Conservation (phyloP, 64 coral and sea anemone genomes). For the Porites australiensis region DNA sequence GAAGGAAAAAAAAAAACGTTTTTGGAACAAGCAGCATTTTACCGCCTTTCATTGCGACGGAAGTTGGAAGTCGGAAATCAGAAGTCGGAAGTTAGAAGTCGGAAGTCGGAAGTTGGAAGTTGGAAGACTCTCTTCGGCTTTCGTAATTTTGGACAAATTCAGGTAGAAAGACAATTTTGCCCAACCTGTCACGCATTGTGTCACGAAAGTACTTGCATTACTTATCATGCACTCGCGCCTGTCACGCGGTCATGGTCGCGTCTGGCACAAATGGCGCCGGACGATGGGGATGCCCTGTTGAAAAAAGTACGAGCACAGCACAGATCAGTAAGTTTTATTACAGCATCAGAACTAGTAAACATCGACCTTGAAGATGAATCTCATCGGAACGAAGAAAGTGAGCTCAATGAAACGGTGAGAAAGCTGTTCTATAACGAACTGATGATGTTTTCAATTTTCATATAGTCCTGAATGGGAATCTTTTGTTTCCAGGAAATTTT, state of each 20-base stretch:
- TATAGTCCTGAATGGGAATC: neutral
- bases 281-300: neutral
- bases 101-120: too few species aligned
- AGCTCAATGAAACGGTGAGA: constrained; percentile 69
- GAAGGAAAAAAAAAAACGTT: too few species aligned
- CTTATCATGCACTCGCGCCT: neutral
- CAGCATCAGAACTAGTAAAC: constrained; percentile 35
- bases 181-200: too few species aligned
- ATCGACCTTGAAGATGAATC: constrained; percentile 51
- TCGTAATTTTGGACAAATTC: too few species aligned
- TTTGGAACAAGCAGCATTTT: too few species aligned
- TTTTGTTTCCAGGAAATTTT: constrained; percentile 77
- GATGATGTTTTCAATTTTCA: too few species aligned
- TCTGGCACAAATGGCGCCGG: constrained; percentile 39
- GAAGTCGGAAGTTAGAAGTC: too few species aligned
- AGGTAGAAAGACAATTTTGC: too few species aligned
- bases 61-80: too few species aligned
- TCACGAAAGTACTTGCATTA: too few species aligned
- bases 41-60: too few species aligned
- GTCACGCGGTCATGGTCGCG: neutral
- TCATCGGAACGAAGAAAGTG: constrained; percentile 14
- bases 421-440: neutral
- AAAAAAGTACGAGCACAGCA: neutral
- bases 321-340: constrained; percentile 51
- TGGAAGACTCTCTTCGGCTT: too few species aligned